Conservation (phyloP, 2,888 invertebrate genomes). For the Halocaridina rubra region DNA sequence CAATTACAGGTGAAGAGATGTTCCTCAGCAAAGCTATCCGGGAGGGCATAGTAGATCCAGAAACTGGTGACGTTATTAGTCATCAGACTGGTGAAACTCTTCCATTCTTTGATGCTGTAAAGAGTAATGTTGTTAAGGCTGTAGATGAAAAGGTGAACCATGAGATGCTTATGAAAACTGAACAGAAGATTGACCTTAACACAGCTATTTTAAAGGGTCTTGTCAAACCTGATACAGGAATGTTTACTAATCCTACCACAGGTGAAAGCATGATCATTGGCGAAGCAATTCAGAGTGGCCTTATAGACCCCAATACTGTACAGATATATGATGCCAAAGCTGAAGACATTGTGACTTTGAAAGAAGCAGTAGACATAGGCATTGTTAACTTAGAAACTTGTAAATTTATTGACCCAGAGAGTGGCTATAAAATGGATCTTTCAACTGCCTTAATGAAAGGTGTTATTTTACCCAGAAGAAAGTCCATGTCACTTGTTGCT, state of each 20-base stretch:
- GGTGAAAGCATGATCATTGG: constrained; percentile 89
- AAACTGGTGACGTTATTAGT: constrained; percentile 76
- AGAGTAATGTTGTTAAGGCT: constrained; percentile 68
- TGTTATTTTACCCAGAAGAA: constrained; percentile 76
- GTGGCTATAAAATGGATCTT: constrained; percentile 75
- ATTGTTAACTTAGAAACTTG: constrained; percentile 82
- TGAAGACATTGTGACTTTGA: constrained; percentile 80
- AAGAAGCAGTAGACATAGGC: constrained; percentile 84
- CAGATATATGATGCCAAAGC: constrained; percentile 36
- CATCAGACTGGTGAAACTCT: constrained; percentile 74
- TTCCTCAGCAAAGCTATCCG: constrained; percentile 87
- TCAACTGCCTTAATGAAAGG: constrained; percentile 80
- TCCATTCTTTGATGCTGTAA: constrained; percentile 82
- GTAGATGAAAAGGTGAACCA: constrained; percentile 28
- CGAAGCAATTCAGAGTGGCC: constrained; percentile 85
- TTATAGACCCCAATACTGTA: constrained; percentile 74
- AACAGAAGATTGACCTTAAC: neutral
- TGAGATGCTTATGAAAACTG: neutral
- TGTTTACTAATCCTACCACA: constrained; percentile 83
- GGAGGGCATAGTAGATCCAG: constrained; percentile 77
- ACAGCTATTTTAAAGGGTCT: constrained; percentile 31
- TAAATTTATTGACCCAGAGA: constrained; percentile 78
- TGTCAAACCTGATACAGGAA: constrained; percentile 40
- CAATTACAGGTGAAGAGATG: constrained; percentile 84
- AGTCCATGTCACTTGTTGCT: constrained; percentile 78